phyloP scores from a whole-genome alignment of 2,113 vertebrate genomes.

The Donacobius atricapilla region DNA sequence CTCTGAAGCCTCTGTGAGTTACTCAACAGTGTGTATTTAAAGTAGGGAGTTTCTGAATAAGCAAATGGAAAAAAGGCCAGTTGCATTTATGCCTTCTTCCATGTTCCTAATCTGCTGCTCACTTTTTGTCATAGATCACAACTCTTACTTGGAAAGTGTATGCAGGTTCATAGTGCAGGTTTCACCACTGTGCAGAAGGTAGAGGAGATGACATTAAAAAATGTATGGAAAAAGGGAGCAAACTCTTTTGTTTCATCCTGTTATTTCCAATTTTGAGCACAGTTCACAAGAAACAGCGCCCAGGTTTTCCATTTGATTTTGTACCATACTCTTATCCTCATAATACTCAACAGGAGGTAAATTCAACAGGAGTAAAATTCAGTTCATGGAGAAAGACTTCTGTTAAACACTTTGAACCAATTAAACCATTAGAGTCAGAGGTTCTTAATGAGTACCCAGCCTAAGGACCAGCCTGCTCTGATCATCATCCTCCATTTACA shows the following conservation, averaged over 20 bases:
- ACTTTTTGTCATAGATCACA: neutral
- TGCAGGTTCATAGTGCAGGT: neutral
- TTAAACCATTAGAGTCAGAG: neutral
- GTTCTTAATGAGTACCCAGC: neutral
- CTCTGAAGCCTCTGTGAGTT: conserved; percentile 44
- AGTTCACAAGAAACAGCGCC: neutral
- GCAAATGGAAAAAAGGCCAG: conserved; percentile 8
- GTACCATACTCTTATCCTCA: neutral
- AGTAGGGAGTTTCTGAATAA: conserved; percentile 62
- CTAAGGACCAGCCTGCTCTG: neutral
- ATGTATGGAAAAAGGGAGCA: neutral
- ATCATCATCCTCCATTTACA: neutral
- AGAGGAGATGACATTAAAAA: neutral
- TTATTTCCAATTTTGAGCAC: neutral
- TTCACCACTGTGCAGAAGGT: neutral
- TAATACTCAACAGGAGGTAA: neutral
- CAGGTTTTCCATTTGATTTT: neutral
- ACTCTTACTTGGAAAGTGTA: neutral
- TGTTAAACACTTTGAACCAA: neutral
- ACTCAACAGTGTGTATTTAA: conserved; percentile 60
- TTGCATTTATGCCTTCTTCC: neutral
- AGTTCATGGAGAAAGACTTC: neutral
- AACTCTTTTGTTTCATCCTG: neutral
- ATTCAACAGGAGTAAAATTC: neutral
- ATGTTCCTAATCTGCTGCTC: neutral